Conservation (phyloP, 2,888 invertebrate genomes). For the Xiphydria camelus region DNA sequence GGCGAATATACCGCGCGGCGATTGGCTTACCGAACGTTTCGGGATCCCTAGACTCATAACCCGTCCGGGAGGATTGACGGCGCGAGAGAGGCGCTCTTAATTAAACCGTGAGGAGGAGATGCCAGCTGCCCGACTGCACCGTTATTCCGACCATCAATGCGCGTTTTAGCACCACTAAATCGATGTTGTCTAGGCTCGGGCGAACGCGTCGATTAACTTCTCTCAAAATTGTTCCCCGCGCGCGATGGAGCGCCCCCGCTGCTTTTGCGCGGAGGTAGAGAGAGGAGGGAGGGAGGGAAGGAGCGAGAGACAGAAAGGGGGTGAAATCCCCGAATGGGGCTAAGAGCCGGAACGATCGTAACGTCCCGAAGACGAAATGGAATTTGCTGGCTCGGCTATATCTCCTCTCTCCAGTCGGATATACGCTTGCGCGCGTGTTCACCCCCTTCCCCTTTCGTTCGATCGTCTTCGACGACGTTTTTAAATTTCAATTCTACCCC, state of each 20-base stretch:
- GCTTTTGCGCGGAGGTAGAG: background rate
- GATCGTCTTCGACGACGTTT: too few relatives aligned
- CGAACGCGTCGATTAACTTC: background rate
- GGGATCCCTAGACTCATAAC: slow-evolving; percentile 28
- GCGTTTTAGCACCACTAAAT: slow-evolving; percentile 4
- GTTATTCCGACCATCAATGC: slow-evolving; percentile 18
- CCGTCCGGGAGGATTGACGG: slow-evolving; percentile 27
- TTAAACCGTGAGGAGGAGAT: slow-evolving; percentile 31
- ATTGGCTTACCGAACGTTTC: slow-evolving; percentile 32
- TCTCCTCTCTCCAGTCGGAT: too few relatives aligned
- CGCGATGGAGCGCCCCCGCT: background rate
- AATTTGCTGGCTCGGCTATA: too few relatives aligned
- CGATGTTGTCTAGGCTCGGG: slow-evolving; percentile 1
- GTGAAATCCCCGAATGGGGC: too few relatives aligned
- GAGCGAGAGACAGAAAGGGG: background rate
- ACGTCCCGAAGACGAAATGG: too few relatives aligned
- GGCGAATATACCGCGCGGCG: slow-evolving; percentile 12
- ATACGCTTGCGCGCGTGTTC: too few relatives aligned
- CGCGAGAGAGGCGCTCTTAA: slow-evolving; percentile 32
- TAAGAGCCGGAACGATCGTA: too few relatives aligned
- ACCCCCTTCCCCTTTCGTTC: too few relatives aligned
- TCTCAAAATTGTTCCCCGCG: background rate
- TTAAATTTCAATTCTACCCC: too few relatives aligned
- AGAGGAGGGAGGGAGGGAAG: background rate
- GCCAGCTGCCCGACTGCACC: slow-evolving; percentile 20